Percentiles rank a stretch among this genome's conserved stretches.
Conservation (phyloP, 1,140 invertebrate species). For the Trichonephila clavipes region DNA sequence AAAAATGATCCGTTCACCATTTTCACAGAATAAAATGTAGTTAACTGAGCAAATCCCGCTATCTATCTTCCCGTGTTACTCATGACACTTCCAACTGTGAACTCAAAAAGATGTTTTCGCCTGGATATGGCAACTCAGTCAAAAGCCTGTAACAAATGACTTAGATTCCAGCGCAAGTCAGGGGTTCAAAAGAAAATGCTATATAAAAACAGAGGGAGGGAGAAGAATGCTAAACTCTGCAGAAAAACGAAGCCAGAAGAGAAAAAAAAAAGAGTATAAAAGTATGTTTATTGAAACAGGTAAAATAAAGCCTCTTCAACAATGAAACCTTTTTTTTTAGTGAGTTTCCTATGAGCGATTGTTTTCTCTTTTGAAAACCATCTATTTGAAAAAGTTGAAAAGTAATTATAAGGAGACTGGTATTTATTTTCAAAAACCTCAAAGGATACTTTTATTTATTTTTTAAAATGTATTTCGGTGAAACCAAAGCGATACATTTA, state of each 20-base stretch:
- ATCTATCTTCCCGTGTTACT: conserved; percentile 59
- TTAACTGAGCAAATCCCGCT: conserved; percentile 61
- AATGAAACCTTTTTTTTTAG: conserved; percentile 1
- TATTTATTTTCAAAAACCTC: background rate
- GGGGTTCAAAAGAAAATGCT: background rate
- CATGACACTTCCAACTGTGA: conserved; percentile 63
- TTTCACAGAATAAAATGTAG: conserved; percentile 37
- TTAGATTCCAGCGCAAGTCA: conserved; percentile 38
- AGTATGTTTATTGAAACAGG: conserved; percentile 57
- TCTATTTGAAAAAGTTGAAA: conserved; percentile 26
- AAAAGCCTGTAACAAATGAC: conserved; percentile 69
- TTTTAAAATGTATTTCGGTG: background rate
- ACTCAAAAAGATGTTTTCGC: conserved; percentile 72
- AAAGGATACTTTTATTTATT: background rate
- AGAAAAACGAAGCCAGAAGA: background rate
- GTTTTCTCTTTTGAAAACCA: background rate
- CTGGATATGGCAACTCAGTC: conserved; percentile 69
- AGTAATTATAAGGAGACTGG: background rate
- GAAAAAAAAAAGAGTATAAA: background rate
- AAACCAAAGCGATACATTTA: background rate
- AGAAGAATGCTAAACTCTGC: conserved; percentile 8
- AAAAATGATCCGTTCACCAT: conserved; percentile 3
- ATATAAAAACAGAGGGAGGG: conserved; percentile 28
- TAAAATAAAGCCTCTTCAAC: conserved; percentile 47
- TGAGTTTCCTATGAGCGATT: conserved; percentile 19